Base-by-base conservation (phyloP, 2,113 vertebrate genomes). In the Leptodactylus fuscus region DNA sequence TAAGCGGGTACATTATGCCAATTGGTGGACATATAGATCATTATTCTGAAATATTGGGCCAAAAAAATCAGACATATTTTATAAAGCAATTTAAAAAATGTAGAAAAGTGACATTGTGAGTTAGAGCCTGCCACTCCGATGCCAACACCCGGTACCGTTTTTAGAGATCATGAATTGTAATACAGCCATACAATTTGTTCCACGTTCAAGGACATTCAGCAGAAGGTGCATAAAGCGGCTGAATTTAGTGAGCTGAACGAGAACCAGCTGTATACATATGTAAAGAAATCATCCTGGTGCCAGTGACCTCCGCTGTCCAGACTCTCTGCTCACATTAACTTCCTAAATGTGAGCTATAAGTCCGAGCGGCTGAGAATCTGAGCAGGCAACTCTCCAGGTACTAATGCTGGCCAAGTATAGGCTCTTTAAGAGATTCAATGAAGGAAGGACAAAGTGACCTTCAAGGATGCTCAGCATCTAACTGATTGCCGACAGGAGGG, bases 391-490 rank as follows among this genome's bases (percentile, higher is more conserved):
- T 75, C 81, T 90, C 86, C 84, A 88, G 87, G 83, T 88, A 88
- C 32, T 88, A 85, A 87, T 87, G 81, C 71, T 84, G 65, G 75
- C 81, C 86, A 90, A 89, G 55, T 24, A 87, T 74, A 87, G 81
- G 0, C 88, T 93, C 88, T 87, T 90, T 81, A 89, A 87, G 85
- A 76, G 81, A 90, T 88, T 90, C 87, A 88, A 79, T 88, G 88
- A 88, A 85, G 70, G 89, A 88, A 88, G 82, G 67, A 87, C 87
- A 85, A 53, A 71, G 60, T 90, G 91, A 93, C 92, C 89, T 94
- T 93, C 89, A 92, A 85, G 88, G 88, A 77, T 86, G 87, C 89
- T 89, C 73, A 24, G 3, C 87, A 71, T 83, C 88, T 87, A 87
- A 88, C 80, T 88, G 87, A 91, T 87, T 90, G 81, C 90, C 89